Conservation (phyloP, 1,140 invertebrate genomes). For the Paraescarpia echinospica region DNA sequence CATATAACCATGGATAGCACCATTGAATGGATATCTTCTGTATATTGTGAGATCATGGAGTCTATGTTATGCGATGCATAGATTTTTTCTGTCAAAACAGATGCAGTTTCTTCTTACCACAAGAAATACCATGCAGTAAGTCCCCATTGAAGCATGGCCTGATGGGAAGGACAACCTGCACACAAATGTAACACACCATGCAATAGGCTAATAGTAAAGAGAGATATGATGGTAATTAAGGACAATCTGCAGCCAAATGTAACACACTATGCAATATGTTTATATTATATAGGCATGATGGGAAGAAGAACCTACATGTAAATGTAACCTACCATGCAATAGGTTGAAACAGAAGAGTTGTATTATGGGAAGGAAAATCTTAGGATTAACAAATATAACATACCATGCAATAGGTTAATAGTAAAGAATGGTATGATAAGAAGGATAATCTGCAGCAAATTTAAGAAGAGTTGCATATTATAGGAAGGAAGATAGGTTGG, state of each 20-base stretch:
- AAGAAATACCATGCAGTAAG: constrained; percentile 60
- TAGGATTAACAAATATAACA: not conserved
- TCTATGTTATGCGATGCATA: not conserved
- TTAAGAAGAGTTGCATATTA: too few relatives aligned
- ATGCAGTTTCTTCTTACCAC: constrained; percentile 51
- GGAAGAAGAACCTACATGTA: too few relatives aligned
- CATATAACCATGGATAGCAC: not conserved
- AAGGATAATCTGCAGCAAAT: too few relatives aligned
- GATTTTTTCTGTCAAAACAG: not conserved
- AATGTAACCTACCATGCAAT: too few relatives aligned
- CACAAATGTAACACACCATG: constrained; percentile 24
- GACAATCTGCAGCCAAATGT: not conserved
- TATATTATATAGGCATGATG: too few relatives aligned
- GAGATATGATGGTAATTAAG: too few relatives aligned
- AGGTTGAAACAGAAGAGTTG: not conserved
- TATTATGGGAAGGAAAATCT: not conserved
- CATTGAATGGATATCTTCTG: not conserved
- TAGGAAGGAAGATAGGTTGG: too few relatives aligned
- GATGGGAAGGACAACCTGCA: constrained; percentile 64
- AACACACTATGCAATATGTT: not conserved
- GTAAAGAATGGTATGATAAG: too few relatives aligned
- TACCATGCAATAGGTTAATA: not conserved
- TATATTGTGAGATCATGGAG: not conserved
- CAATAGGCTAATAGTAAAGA: not conserved
- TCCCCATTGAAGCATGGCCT: constrained; percentile 64